Evolutionary conservation across 2,888 invertebrate genomes (phyloP).

Genomic region (Melieria omissa): DNA sequence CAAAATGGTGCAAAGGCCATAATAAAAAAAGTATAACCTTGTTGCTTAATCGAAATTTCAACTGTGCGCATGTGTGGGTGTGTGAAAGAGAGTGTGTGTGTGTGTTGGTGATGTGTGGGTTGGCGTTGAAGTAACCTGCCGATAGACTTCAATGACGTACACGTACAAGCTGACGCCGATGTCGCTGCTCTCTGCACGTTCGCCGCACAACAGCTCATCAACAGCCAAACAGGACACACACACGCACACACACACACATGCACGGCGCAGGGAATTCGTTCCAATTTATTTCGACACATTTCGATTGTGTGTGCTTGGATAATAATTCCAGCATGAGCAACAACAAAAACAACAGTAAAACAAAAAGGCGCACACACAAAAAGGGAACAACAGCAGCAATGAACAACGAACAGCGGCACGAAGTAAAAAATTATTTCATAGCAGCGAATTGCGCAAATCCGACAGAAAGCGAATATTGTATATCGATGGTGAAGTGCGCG

Average conservation of each 20-base stretch:
- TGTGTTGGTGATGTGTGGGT: background rate
- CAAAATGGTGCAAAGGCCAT: background rate
- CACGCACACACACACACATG: background rate
- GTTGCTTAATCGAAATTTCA: conserved; percentile 13
- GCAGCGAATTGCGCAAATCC: background rate
- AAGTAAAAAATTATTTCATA: background rate
- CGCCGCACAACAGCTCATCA: background rate
- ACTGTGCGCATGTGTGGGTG: background rate
- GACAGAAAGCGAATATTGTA: background rate
- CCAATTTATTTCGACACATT: conserved; percentile 19
- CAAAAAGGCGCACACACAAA: background rate
- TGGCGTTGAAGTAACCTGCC: background rate
- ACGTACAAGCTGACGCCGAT: background rate
- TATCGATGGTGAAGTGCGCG: too few relatives aligned
- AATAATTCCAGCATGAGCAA: background rate
- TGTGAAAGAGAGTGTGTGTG: background rate
- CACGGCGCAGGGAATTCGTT: background rate
- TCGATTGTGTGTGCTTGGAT: conserved; percentile 7
- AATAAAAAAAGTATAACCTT: background rate
- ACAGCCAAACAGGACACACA: background rate
- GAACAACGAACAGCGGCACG: background rate
- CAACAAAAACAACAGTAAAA: background rate
- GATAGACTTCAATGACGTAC: background rate
- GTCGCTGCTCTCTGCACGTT: background rate
- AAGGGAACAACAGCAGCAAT: background rate